These are phyloP conservation scores for Gambusia affinis DNA, from an alignment of 2,113 vertebrate species.

Conservation along the genomic window DNA sequence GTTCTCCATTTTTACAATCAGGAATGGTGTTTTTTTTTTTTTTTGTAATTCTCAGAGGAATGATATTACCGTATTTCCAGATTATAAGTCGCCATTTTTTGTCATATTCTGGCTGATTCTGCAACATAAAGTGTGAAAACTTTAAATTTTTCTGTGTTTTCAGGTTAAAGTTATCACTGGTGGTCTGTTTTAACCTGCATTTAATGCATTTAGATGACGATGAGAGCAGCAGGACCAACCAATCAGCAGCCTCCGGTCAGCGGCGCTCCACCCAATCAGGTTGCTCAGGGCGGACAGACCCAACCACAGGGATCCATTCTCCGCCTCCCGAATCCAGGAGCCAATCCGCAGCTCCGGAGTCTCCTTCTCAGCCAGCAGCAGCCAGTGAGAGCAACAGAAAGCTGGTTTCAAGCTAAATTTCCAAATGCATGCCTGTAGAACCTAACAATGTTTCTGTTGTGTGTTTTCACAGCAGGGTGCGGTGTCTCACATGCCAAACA, in stretches of 20 bases:
- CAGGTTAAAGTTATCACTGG: too few relatives aligned
- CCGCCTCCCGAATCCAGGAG: slow-evolving; percentile 88
- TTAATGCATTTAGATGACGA: slow-evolving; percentile 76
- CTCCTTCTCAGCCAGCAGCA: slow-evolving; percentile 93
- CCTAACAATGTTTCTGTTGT: neutral
- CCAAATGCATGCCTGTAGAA: neutral
- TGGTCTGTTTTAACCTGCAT: slow-evolving; percentile 1
- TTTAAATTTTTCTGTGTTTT: too few relatives aligned
- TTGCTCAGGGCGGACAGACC: slow-evolving; percentile 74
- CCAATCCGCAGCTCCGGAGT: slow-evolving; percentile 92
- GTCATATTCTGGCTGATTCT: too few relatives aligned
- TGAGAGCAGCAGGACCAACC: slow-evolving; percentile 81
- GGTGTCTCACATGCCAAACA: slow-evolving; percentile 84
- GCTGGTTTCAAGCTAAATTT: neutral
- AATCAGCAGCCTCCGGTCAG: slow-evolving; percentile 78
- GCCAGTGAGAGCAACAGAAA: slow-evolving; percentile 75
- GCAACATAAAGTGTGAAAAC: too few relatives aligned
- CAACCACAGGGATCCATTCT: slow-evolving; percentile 85
- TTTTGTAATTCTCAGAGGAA: too few relatives aligned
- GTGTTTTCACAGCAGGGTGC: slow-evolving; percentile 78
- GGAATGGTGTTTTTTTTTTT: too few relatives aligned
- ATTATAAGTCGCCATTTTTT: too few relatives aligned
- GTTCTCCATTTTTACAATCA: too few relatives aligned
- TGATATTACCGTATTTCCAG: too few relatives aligned
- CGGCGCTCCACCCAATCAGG: slow-evolving; percentile 84